Base-by-base conservation (phyloP, 1,140 invertebrate species). In the Trichonephila inaurata region DNA sequence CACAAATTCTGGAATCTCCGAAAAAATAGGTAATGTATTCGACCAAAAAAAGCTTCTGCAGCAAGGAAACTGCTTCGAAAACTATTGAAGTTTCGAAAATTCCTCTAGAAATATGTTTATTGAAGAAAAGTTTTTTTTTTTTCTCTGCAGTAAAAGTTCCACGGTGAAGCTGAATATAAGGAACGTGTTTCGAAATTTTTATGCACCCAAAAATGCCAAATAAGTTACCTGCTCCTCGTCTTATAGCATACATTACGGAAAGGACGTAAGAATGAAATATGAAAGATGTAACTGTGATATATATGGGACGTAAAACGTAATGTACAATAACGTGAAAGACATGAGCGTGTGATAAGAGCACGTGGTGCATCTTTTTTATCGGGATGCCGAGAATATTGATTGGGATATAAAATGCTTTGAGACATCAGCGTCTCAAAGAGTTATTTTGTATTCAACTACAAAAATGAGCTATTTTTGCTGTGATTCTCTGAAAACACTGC, bases 111-210 rank as follows among this genome's bases (percentile, higher is more conserved):
- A 77, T 77, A 77, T 77, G 72, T 77, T 77, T 77, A 77, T 77
- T 77, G 72, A 77, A 33, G 72, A 77, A 77, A 77, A 77, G 72
- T 77, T 77, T 33, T 40, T 77, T 77, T 40, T 51, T 40, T 77
- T 77, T 40, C 8, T 12, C 51, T 21, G 24, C 66, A 24, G 72
- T 77, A 33, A 77, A 40, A 77, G 72, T 77, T 77, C 72, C 33
- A 77, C 18, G 72, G 28, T 10, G 18, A 77, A 7, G 33, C 24
- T 5, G 72, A 77, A 77, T 77, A 77, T 77, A 18, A 77, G 72
- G 16, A 77, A 77, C 72, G 72, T 77, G 72, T 77, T 77, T 77
- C 72, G 72, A 77, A 77, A 77, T 77, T 77, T 77, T 77, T 77
- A 77, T 77, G 72, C 72, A 64, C 28, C 33, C 33, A 77, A 40